Base-by-base conservation (phyloP, 37 sponge, comb jelly and placozoan species). In the Diacarnus erythraeanus region DNA sequence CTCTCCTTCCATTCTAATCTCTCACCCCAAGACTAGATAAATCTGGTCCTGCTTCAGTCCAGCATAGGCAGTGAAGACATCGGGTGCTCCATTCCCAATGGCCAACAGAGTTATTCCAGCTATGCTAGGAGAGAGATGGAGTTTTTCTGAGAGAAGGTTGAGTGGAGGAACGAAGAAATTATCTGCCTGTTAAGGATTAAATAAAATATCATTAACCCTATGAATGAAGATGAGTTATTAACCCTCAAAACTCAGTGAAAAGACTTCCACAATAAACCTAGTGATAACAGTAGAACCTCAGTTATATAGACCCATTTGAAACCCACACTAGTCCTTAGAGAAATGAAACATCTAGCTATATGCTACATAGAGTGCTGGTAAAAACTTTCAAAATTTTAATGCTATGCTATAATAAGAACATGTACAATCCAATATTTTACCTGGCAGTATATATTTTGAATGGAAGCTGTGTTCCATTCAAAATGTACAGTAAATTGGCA, bases 51-150 rank as follows among this genome's bases (percentile, higher is more conserved):
- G 57, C 18, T 82, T 59, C n/a, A 93, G 78, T 34, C 90, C 86
- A 59, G 93, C 81, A 34, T 84, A 89, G 5, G 90, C 90, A 39
- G 93, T 89, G 76, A 93, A 93, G 42, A 93, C 87, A 76, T 93
- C 93, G 5, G 93, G 93, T 63, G 93, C 93, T 38, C 93, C 94
- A 71, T 94, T 94, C 18, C 94, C 94, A 72, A 94, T 60, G 38
- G 94, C 94, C 41, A 94, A 72, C 22, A 94, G 69, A 41, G 94
- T 94, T 54, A 94, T 94, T 23, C 94, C 94, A 60, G 91, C 91
- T 41, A 94, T 90, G 71, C 87, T 81, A 2, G 87, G 88, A 22
- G 94, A 86, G 35, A 94, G 75, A 26, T 40, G 40, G 61, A 94
- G 64, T 76, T 94, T 86, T 29, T 92, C 82, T 3, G 92, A 78